Percentiles rank a stretch among this genome's conserved stretches.
Conservation (phyloP, 2,113 vertebrate genomes). For the Mus musculus region GRCm39 chr13:43738501-43739000, state of each 20-base stretch:
- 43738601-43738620: neutral
- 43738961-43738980: neutral
- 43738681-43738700: no score
- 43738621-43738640: rapidly evolving
- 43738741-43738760: no score
- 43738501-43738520: neutral
- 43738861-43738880: neutral
- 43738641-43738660: neutral
- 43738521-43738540: neutral
- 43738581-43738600: neutral
- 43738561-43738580: neutral
- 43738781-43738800: neutral
- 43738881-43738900: neutral
- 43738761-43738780: neutral
- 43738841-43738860: neutral
- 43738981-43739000: neutral
- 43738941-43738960: neutral
- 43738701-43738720: neutral
- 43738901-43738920: neutral
- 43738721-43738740: neutral
- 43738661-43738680: neutral
- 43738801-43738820: neutral
- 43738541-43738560: neutral
- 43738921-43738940: neutral
- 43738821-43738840: neutral